These are phyloP conservation scores for Micromys minutus DNA, from an alignment of 2,113 vertebrate species.

Conservation along the genomic window DNA sequence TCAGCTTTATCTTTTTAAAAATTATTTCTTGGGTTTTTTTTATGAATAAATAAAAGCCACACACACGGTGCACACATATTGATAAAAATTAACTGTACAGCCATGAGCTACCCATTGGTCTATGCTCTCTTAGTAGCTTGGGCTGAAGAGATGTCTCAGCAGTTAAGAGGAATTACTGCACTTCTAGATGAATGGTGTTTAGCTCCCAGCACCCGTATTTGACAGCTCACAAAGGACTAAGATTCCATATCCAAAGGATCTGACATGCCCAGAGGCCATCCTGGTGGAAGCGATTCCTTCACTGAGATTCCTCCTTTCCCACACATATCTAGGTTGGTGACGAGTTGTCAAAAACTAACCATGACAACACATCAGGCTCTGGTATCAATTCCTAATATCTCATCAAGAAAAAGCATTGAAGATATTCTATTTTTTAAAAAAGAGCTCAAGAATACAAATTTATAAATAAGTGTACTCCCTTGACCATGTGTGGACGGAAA, in stretches of 20 bases:
- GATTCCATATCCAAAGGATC: no score
- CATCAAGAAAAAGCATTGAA: not conserved
- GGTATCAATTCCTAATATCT: not conserved
- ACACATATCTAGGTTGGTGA: not conserved
- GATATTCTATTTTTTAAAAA: not conserved
- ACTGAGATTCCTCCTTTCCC: not conserved
- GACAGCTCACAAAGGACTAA: not conserved
- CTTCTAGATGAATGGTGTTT: not conserved
- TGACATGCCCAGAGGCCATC: not conserved
- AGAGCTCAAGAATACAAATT: not conserved
- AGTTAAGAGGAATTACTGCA: not conserved
- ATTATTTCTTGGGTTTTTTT: not conserved
- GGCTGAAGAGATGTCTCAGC: not conserved
- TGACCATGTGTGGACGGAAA: rapidly evolving
- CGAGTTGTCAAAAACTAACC: not conserved
- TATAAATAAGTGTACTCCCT: no score
- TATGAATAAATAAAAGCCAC: not conserved
- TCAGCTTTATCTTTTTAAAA: not conserved
- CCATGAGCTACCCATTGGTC: not conserved
- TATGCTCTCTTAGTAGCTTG: not conserved
- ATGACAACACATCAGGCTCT: no score
- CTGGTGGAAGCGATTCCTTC: not conserved
- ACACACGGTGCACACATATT: not conserved
- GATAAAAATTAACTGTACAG: not conserved
- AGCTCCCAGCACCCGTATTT: no score